A percentile compares a stretch with the other conserved stretches of the same genome.
Conservation (phyloP, 2,888 invertebrate species). For the Chaitophorus viminalis region DNA sequence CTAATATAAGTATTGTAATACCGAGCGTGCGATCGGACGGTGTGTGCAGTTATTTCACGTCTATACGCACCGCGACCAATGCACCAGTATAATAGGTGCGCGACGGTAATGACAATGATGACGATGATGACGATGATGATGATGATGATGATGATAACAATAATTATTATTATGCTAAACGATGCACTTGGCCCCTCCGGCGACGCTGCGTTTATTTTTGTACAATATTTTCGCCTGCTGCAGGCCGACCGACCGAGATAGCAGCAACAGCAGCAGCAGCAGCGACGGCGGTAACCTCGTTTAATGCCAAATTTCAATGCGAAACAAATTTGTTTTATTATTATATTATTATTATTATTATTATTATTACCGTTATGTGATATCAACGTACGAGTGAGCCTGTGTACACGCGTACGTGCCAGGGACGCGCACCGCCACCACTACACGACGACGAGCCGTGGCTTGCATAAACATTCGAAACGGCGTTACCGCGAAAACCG, state of each 20-base stretch:
- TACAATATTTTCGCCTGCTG: slow-evolving; percentile 2
- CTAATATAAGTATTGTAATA: no score
- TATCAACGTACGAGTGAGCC: neutral
- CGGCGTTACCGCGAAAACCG: neutral
- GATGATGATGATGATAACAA: neutral
- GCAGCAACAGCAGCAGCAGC: neutral
- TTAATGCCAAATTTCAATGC: slow-evolving; percentile 18
- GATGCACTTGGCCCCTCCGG: neutral
- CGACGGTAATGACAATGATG: neutral
- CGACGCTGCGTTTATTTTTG: slow-evolving; percentile 33
- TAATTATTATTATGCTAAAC: no score
- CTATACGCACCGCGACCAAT: neutral
- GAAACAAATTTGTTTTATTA: neutral
- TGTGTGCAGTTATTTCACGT: neutral
- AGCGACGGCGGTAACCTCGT: slow-evolving; percentile 13
- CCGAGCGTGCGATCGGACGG: neutral
- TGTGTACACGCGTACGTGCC: neutral
- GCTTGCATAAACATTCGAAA: neutral
- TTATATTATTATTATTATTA: slow-evolving; percentile 12
- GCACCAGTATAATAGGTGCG: neutral
- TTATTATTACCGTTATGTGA: neutral
- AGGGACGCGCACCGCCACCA: neutral
- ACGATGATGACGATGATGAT: neutral
- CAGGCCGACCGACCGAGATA: neutral
- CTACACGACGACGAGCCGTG: no score